Base-by-base conservation (phyloP, 1,140 invertebrate species). In the Drosophila neocordata region DNA sequence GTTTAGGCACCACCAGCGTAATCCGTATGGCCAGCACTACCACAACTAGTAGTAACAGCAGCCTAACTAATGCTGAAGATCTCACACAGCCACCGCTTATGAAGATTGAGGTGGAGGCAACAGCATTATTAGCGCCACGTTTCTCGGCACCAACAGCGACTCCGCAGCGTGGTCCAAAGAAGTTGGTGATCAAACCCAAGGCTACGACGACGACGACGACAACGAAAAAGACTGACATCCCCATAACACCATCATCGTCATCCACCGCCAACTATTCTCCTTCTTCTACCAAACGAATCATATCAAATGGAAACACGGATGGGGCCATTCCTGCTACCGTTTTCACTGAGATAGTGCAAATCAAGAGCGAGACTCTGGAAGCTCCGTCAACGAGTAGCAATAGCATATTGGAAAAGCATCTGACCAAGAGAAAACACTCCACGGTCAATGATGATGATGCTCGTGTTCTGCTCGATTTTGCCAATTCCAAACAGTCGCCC, bases 181-280 rank as follows among this genome's bases (percentile, higher is more conserved):
- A 91, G 69, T 87, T 91, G 68, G 74, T 91, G 73, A 91, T 91
- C 65, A 91, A 91, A 73, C 90, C 90, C 82, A 91, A 91, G 85
- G 76, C 70, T 41, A 73, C 73, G 48, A 53, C 79, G 27, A 57
- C 69, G 31, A 57, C 72, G 34, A 72, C 69, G 20, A 66, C 69
- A 62, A 74, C 73, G 20, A 73, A 83, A 77, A 87, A 88, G 83
- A 87, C 83, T 88, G 83, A 87, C 61, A 77, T 55, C 63, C 63
- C 9, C 41, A 48, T 18, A 6, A 20, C 11, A 8, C 15, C 15
- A 48, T 18, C 71, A 66, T 67, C 74, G 56, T 73, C 69, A 48
- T 48, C 69, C 22, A 80, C 34, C 64, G 69, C 51, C 48, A 79
- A 34, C 72, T 18, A 75, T 59, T 65, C 31, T 57, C 61, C 72